Evolutionary conservation across 92 coral and sea anemone species (phyloP), one percentile per base, ranked within the genome.

Genomic region (Montipora capitata): DNA sequence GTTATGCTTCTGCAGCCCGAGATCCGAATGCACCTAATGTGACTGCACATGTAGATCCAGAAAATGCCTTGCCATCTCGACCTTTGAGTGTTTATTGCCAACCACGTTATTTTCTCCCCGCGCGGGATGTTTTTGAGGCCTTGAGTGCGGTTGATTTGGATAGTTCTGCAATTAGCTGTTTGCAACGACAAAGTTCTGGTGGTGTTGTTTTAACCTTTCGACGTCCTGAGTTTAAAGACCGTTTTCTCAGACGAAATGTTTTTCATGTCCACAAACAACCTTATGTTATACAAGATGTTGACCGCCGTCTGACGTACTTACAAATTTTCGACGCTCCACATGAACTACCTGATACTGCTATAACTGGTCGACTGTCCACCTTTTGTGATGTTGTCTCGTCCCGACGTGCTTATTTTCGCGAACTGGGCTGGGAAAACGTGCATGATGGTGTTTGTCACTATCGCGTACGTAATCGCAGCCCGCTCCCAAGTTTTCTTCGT

Each of bases 281-380:
- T 0, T 73, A 40, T 7, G 79, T 79, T 1, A 4, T 85, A 0
- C 75, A 85, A 62, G 88, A 84, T 49, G 65, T 65, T 0, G 88
- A 84, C 42, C 68, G 45, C 11, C 88, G 70, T 1, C 17, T 72
- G 0, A 75, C 80, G 0, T 81, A 57, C 8, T 2, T 74, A 0
- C 74, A 79, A 42, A 41, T 85, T 2, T 85, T 74, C 44, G 89
- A 85, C 27, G 77, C 77, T 0, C 81, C 81, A 0, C 62, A 66
- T 35, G 85, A 86, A 12, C 54, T 86, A 48, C 85, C 85, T 0
- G 85, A 86, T 15, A 2, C 77, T 0, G 45, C 90, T 0, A 76
- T 86, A 2, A 78, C 66, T 4, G 2, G 10, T 2, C 68, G 84
- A 4, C 11, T 86, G 7, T 2, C 70, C 0, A 13, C 20, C 0